These are phyloP conservation scores for Pyrrhia umbra DNA, from an alignment of 2,888 invertebrate species.

Conservation along the genomic window DNA sequence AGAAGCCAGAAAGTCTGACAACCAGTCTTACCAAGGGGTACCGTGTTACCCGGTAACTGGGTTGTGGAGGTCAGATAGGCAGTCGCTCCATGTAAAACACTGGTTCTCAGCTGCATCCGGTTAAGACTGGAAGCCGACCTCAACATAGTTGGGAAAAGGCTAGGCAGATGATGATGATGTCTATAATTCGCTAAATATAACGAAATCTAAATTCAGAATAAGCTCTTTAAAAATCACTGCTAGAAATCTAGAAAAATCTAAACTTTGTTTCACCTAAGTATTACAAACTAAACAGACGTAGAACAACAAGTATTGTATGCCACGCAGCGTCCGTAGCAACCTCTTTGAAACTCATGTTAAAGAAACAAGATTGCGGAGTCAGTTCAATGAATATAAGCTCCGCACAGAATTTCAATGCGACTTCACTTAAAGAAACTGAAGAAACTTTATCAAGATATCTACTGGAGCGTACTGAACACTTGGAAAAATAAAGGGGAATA, in stretches of 20 bases:
- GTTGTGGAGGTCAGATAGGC: too few species aligned
- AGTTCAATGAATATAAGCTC: conserved; percentile 60
- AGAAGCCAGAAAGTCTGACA: too few species aligned
- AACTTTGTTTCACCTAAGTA: not conserved
- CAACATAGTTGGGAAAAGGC: too few species aligned
- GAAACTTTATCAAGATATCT: conserved; percentile 59
- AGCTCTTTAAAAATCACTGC: not conserved
- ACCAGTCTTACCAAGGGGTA: too few species aligned
- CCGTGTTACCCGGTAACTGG: too few species aligned
- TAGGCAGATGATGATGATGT: too few species aligned
- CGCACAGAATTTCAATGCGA: conserved; percentile 62
- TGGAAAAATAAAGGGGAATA: conserved; percentile 49
- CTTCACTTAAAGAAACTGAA: conserved; percentile 57
- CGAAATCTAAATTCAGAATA: not conserved
- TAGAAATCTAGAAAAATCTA: not conserved
- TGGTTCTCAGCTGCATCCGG: too few species aligned
- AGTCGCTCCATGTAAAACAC: too few species aligned
- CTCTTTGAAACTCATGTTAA: conserved; percentile 53
- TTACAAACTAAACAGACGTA: conserved; percentile 4
- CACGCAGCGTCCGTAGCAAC: conserved; percentile 28
- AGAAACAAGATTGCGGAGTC: conserved; percentile 57
- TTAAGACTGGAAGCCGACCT: too few species aligned
- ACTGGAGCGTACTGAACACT: conserved; percentile 32
- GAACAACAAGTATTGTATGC: conserved; percentile 22
- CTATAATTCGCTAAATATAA: not conserved